These are phyloP conservation scores for Drosophila novamexicana DNA, from an alignment of 1,140 invertebrate genomes.

Conservation along the genomic window DNA sequence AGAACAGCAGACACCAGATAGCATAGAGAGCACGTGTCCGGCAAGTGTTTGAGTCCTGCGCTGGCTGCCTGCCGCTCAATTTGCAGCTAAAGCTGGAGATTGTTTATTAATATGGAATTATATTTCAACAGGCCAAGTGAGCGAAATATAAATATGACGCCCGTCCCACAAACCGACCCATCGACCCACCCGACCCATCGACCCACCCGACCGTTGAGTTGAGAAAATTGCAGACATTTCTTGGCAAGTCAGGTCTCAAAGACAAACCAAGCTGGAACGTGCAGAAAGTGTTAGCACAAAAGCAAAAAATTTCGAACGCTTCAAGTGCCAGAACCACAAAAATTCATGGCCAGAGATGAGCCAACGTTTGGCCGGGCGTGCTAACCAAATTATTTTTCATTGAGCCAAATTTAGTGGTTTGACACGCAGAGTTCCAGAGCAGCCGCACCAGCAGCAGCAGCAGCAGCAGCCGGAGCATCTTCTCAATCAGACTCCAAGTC, in stretches of 20 bases:
- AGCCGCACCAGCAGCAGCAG: neutral
- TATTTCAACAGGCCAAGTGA: constrained; percentile 45
- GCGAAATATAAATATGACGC: constrained; percentile 37
- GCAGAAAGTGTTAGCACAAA: constrained; percentile 41
- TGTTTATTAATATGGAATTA: constrained; percentile 74
- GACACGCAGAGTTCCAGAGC: constrained; percentile 22
- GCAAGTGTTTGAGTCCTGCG: constrained; percentile 36
- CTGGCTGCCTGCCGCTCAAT: constrained; percentile 33
- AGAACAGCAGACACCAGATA: constrained; percentile 18
- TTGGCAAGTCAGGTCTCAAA: constrained; percentile 37
- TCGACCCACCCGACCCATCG: neutral
- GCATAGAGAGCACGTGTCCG: constrained; percentile 53
- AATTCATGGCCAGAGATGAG: constrained; percentile 22
- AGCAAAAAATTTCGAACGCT: constrained; percentile 28
- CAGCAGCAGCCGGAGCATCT: constrained; percentile 6
- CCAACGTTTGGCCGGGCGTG: constrained; percentile 22
- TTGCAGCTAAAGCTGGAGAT: constrained; percentile 39
- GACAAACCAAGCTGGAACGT: constrained; percentile 31
- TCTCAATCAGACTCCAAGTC: constrained; percentile 20
- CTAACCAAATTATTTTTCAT: constrained; percentile 70
- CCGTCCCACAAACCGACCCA: neutral
- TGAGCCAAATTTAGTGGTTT: constrained; percentile 42
- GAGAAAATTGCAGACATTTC: constrained; percentile 30
- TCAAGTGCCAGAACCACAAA: constrained; percentile 30
- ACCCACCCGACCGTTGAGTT: neutral